Evolutionary conservation across 37 sponge, comb jelly and placozoan genomes (phyloP), one percentile per base, ranked within the genome.

Genomic region (Halichondria panicea): DNA sequence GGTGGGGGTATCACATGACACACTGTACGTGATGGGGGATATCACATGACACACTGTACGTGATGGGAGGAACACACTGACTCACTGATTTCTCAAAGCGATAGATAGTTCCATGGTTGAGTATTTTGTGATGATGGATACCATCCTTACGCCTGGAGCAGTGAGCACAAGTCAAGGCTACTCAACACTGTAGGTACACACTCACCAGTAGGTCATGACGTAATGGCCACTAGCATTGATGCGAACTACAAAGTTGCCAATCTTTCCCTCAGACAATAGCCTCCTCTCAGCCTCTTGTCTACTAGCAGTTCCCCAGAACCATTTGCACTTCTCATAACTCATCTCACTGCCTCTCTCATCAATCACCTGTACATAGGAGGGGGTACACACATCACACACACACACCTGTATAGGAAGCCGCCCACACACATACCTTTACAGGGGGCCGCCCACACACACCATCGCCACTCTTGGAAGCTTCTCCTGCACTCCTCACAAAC

Each of bases 181-280:
- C 12, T 8, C 25, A 36, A 22, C 7, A 64, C 40, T 36, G 9
- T 37, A 4, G 36, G 52, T 3, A 59, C 62, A 19, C 4, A 67
- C 86, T 86, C 67, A 86, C 86, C 86, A 86, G 21, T 79, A 73
- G 28, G 66, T 86, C 86, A 86, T 86, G 68, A 86, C 44, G 69
- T 79, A 78, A 35, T 57, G 37, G 44, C 80, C 86, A 27, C 36
- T 70, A 33, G 66, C 81, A 31, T 81, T 81, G 36, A 80, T 63
- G 7, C 88, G 59, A 28, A 81, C 55, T 18, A 76, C 77, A 69
- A 88, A 81, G 41, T 81, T 88, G n/a, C 88, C 88, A 12, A 86
- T 63, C 38, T 71, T 50, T 36, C 77, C 78, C 33, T 74, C 83
- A 1, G 43, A 35, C 68, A 43, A 75, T 40, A 91, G 73, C 44